Evolutionary conservation across 2,888 invertebrate genomes (phyloP).

Genomic region (Eutolmus rufibarbis): DNA sequence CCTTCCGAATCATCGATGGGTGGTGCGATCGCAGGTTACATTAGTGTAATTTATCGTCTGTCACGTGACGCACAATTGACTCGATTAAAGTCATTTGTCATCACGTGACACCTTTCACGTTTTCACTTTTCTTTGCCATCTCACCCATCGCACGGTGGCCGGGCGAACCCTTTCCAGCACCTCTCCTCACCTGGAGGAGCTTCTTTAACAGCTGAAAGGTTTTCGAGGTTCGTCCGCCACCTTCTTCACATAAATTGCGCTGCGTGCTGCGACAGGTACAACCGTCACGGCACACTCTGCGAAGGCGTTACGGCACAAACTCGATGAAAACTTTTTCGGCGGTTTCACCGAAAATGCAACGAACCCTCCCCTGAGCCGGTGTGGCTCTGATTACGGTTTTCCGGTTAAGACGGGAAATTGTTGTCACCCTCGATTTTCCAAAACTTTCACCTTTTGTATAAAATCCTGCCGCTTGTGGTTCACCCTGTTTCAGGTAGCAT

Average conservation of each 20-base stretch:
- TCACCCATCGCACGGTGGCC: neutral
- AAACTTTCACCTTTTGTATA: constrained; percentile 24
- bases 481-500: neutral
- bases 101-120: constrained; percentile 47
- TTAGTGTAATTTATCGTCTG: constrained; percentile 48
- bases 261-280: constrained; percentile 40
- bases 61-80: constrained; percentile 48
- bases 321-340: neutral
- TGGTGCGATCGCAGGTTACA: constrained; percentile 42
- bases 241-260: constrained; percentile 19
- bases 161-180: neutral
- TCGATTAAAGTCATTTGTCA: constrained; percentile 49
- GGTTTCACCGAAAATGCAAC: constrained; percentile 22
- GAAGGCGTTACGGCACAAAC: neutral
- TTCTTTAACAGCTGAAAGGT: neutral
- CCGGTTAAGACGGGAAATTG: constrained; percentile 44
- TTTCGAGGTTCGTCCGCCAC: constrained; percentile 28
- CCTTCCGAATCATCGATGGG: constrained; percentile 3
- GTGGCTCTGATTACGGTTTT: constrained; percentile 43
- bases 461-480: neutral
- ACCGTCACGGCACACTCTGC: neutral
- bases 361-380: neutral
- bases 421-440: constrained; percentile 38
- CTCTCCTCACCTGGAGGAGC: neutral
- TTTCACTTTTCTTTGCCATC: constrained; percentile 41